phyloP scores from a whole-genome alignment of 2,888 invertebrate species.

The Apantesis nais region DNA sequence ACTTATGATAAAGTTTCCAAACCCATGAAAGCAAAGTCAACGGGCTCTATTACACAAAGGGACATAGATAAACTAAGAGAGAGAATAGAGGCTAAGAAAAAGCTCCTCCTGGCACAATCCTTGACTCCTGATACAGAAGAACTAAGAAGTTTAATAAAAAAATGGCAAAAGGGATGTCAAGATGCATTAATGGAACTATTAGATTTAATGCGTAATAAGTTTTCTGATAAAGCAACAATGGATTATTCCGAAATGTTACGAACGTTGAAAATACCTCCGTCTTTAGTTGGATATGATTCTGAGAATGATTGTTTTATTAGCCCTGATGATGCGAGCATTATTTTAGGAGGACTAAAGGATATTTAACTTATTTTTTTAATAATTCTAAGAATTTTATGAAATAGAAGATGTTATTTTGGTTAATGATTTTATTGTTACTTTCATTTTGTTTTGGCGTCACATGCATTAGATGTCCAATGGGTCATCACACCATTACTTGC shows the following conservation, averaged over 20 bases:
- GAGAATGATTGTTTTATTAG: slow-evolving; percentile 80
- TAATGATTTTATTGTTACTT: not conserved
- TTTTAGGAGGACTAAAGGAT: slow-evolving; percentile 64
- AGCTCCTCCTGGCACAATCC: slow-evolving; percentile 66
- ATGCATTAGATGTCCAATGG: not conserved
- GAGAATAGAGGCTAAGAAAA: slow-evolving; percentile 76
- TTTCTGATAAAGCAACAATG: slow-evolving; percentile 72
- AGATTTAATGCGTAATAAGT: slow-evolving; percentile 72
- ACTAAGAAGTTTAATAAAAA: slow-evolving; percentile 76
- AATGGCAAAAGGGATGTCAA: slow-evolving; percentile 84
- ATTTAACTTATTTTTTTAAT: slow-evolving; percentile 37
- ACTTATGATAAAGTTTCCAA: slow-evolving; percentile 70
- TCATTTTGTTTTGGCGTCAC: not conserved
- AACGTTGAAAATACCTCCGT: slow-evolving; percentile 78
- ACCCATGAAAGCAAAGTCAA: slow-evolving; percentile 73
- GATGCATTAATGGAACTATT: slow-evolving; percentile 81
- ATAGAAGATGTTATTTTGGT: slow-evolving; percentile 28
- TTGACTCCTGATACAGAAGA: slow-evolving; percentile 78
- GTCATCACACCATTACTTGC: not conserved
- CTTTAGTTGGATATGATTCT: slow-evolving; percentile 78
- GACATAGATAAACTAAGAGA: slow-evolving; percentile 75
- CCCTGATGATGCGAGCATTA: slow-evolving; percentile 67
- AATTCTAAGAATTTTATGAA: slow-evolving; percentile 28
- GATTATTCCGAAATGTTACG: slow-evolving; percentile 79
- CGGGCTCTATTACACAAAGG: slow-evolving; percentile 75